Evolutionary conservation across 2,888 invertebrate genomes (phyloP).

Genomic region (Diplazon laetatorius): DNA sequence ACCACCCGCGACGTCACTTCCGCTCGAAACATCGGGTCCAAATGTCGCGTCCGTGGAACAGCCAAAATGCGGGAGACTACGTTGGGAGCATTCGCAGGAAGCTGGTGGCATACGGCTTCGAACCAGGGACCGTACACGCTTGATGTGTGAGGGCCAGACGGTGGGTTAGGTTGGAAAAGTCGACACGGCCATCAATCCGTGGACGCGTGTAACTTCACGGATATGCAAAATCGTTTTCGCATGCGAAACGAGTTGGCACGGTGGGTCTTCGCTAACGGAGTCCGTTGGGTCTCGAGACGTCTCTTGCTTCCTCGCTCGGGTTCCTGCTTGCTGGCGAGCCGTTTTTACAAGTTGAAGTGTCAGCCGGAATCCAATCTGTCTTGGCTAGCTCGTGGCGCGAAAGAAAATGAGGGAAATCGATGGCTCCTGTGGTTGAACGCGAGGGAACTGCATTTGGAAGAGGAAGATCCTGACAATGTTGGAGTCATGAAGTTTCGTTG

Average conservation of each 20-base stretch:
- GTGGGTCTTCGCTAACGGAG: conserved; percentile 44
- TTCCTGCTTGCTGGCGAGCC: too few relatives aligned
- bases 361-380: conserved; percentile 22
- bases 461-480: background rate
- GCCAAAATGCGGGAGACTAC: background rate
- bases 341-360: too few relatives aligned
- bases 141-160: background rate
- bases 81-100: background rate
- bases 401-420: background rate
- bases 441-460: background rate
- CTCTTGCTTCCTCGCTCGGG: too few relatives aligned
- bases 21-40: conserved; percentile 43
- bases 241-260: conserved; percentile 56
- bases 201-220: conserved; percentile 49
- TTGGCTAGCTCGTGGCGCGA: background rate
- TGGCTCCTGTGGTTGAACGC: background rate
- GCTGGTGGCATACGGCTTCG: too few relatives aligned
- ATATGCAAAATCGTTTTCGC: conserved; percentile 63
- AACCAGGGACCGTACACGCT: background rate
- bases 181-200: conserved; percentile 58
- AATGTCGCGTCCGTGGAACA: conserved; percentile 31
- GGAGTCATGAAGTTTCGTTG: background rate
- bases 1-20: conserved; percentile 50
- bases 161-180: conserved; percentile 51
- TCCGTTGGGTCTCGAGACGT: conserved; percentile 27